Base-by-base conservation (phyloP, 2,113 vertebrate species). In the Salvelinus sp. region DNA sequence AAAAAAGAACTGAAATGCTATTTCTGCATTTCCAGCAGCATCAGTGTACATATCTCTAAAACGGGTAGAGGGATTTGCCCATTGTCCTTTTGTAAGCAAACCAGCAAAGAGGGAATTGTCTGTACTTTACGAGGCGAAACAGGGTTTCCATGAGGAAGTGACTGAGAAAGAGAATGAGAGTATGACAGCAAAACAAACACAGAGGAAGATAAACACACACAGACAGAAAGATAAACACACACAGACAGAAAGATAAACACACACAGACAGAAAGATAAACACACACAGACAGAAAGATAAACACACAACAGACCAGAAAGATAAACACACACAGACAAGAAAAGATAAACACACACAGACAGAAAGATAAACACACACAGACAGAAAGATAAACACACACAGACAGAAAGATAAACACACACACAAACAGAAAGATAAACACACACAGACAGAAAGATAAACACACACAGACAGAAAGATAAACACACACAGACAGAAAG, bases 101-200 rank as follows among this genome's bases (percentile, higher is more conserved):
- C 66, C 66, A 68, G 66, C 10, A 72, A 27, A 44, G 9, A 22
- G 28, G 64, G 73, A 50, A 48, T 58, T 73, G 63, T 68, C n/a
- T n/a, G 30, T 20, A 28, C 64, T 73, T 54, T 73, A 73, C 58
- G 58, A 48, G 73, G 76, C 10, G 44, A 70, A 73, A 66, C 64
- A 57, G 54, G 63, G 47, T 78, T 67, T 68, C 65, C 66, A 68
- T 68, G 66, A 48, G 71, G 30, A 69, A 58, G 76, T 67, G 63
- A 78, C 44, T 22, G 30, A 71, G 69, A 71, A 12, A 68, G 50
- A 69, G 66, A 67, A 69, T 62, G 16, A 47, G n/a, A 73, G 20
- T 9, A n/a, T 14, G 28, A 72, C 6, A 73, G n/a, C 5, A 20
- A 12, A 50, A 72, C 22, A 23, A 10, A 58, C 20, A 30, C 18